These are phyloP conservation scores for Procambarus clarkii DNA, from an alignment of 1,140 invertebrate genomes.

Conservation along the genomic window DNA sequence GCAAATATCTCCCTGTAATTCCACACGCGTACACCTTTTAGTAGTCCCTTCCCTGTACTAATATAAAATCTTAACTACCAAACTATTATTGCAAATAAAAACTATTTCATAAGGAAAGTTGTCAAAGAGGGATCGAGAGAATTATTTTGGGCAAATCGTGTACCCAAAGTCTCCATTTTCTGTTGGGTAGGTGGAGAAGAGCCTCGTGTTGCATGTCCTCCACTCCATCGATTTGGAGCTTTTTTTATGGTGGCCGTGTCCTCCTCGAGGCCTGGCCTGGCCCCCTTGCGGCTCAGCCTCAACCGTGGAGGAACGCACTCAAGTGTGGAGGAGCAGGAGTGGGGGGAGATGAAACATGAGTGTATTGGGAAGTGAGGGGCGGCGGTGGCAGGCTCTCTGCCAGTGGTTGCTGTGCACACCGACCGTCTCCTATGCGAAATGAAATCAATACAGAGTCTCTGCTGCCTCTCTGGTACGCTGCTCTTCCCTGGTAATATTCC, in stretches of 20 bases:
- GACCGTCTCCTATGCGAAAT: neutral
- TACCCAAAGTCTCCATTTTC: constrained; percentile 29
- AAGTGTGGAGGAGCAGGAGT: neutral
- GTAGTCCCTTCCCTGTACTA: no score
- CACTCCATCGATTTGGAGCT: neutral
- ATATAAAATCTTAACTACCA: no score
- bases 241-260: neutral
- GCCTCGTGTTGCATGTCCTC: neutral
- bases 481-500: neutral
- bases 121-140: neutral
- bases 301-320: neutral
- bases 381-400: no score
- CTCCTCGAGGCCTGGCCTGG: neutral
- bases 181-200: neutral
- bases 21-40: no score
- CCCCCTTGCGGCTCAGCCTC: no score
- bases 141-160: constrained; percentile 15
- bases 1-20: neutral
- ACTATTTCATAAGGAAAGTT: no score
- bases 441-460: neutral
- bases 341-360: neutral
- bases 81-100: no score
- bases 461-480: neutral
- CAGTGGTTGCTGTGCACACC: neutral
- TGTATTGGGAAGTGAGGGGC: neutral